These are phyloP conservation scores for Limenitis arthemis DNA, from an alignment of 2,888 invertebrate genomes.

Conservation along the genomic window DNA sequence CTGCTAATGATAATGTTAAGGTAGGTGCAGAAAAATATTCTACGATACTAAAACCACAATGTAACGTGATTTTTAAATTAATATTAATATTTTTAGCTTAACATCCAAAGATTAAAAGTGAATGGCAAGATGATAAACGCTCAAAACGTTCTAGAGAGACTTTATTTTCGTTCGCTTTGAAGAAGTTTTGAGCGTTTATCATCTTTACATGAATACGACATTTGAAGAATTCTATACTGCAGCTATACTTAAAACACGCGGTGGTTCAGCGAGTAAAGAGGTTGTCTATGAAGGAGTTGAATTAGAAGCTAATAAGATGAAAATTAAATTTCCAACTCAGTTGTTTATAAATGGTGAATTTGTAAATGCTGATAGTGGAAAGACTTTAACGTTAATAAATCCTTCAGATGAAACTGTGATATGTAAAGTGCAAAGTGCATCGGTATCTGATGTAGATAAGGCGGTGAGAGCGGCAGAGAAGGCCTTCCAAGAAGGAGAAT, in stretches of 20 bases:
- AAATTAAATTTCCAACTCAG: conserved; percentile 89
- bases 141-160: conserved; percentile 64
- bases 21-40: conserved; percentile 45
- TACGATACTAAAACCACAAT: too few species aligned
- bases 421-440: conserved; percentile 82
- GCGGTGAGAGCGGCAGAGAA: conserved; percentile 91
- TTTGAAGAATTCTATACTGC: conserved; percentile 85
- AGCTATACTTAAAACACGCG: conserved; percentile 78
- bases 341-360: conserved; percentile 94
- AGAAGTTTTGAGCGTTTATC: conserved; percentile 86
- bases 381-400: conserved; percentile 79
- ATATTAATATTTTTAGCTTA: conserved; percentile 69
- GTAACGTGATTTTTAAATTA: neutral
- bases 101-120: conserved; percentile 82
- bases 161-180: conserved; percentile 73
- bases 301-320: conserved; percentile 86
- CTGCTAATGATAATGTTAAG: conserved; percentile 84
- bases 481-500: conserved; percentile 91
- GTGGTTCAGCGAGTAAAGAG: conserved; percentile 67
- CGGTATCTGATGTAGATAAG: conserved; percentile 84
- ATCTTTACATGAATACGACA: conserved; percentile 86
- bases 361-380: conserved; percentile 80
- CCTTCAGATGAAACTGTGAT: conserved; percentile 88
- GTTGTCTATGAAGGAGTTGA: conserved; percentile 82
- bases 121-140: conserved; percentile 76